Evolutionary conservation across 2,888 invertebrate species (phyloP), one percentile per base, ranked within the genome.

Genomic region (Atherix ibis): DNA sequence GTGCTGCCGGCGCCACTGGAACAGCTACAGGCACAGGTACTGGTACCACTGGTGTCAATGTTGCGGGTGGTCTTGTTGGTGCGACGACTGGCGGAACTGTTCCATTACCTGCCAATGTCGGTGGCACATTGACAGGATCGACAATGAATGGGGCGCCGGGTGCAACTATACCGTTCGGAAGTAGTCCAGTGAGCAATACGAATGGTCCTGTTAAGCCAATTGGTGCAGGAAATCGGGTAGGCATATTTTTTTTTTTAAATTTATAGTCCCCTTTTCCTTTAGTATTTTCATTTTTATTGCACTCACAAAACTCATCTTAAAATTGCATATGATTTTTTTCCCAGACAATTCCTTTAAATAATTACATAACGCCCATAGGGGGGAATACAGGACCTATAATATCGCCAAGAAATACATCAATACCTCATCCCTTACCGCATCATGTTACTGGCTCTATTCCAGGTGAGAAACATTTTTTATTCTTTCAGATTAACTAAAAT

Each of bases 351-450:
- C 31, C 36, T 24, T 32, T 32, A 19, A 28, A 34, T 14, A 35
- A 25, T 17, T 36, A 27, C 19, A 19, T 35, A n/a, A 26, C 35
- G 14, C 38, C 27, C 5, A 32, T 13, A 17, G 28, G 28, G 5
- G 18, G 18, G n/a, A n/a, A 18, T n/a, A 27, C 27, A 26, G 26
- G 26, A 30, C 36, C 36, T 18, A 38, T 46, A 36, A 47, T 60
- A 39, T 52, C 57, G 37, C 47, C 62, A 18, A 45, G 61, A 36
- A 61, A 62, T 45, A 56, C 58, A 36, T 56, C 62, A 41, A 54
- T 62, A 45, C 54, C 63, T 44, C 68, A 60, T 56, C 69, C 56
- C 50, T 52, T 53, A 44, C 64, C 54, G 39, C 58, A 61, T 44
- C 53, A 57, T 43, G 48, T 58, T 37, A 46, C 48, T 43, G 52